Evolutionary conservation across 53 echinoderm and acorn worm species (phyloP).

Genomic region (Crossaster papposus): DNA sequence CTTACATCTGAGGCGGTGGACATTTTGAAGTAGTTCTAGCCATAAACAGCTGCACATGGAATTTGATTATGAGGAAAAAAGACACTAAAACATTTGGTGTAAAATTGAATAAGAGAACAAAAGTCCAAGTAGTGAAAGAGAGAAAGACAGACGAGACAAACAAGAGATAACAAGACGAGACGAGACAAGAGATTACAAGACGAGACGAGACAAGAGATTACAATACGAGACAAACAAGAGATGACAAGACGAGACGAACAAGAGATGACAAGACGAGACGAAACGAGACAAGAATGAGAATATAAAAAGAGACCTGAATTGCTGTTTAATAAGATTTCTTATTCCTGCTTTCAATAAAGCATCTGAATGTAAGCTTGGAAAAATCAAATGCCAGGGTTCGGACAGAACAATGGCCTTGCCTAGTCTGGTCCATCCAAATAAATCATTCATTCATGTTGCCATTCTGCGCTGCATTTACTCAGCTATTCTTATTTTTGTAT

Average conservation of each 20-base stretch:
- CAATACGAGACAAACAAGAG: too few relatives aligned
- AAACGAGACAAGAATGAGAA: too few relatives aligned
- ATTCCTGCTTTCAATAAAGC: neutral
- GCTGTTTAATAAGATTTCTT: constrained; percentile 30
- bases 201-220: too few relatives aligned
- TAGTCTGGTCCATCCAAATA: neutral
- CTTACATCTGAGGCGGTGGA: too few relatives aligned
- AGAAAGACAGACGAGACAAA: neutral
- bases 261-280: too few relatives aligned
- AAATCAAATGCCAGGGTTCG: constrained; percentile 10
- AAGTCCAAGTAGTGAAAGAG: neutral
- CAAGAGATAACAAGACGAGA: constrained; percentile 8
- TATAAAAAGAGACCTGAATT: neutral
- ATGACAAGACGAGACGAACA: neutral
- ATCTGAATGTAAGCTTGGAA: constrained; percentile 5
- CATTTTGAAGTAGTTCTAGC: too few relatives aligned
- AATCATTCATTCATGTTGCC: neutral
- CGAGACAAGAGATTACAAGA: neutral
- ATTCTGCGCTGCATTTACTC: neutral
- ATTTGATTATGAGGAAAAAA: constrained; percentile 5
- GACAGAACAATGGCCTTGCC: neutral
- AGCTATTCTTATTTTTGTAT: neutral
- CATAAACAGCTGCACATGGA: constrained; percentile 2
- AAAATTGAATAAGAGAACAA: neutral
- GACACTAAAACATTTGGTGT: neutral